phyloP scores from a whole-genome alignment of 2,888 invertebrate species.

The Lordiphosa fenestrarum region DNA sequence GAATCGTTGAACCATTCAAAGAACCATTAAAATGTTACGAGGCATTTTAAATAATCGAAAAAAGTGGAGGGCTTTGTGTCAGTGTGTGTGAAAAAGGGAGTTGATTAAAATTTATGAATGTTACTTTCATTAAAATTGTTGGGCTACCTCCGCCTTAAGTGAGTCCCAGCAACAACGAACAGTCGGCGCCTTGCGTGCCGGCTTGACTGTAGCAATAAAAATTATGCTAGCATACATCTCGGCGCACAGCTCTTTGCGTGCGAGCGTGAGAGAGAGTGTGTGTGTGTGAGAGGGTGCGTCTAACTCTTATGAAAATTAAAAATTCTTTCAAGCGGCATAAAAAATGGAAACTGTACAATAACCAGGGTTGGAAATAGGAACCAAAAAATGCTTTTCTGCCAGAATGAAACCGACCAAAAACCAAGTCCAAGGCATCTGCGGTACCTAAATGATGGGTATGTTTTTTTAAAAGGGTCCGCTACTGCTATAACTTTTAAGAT shows the following conservation, averaged over 20 bases:
- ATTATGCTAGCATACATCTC: conserved; percentile 60
- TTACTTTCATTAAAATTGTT: conserved; percentile 59
- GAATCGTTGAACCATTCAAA: conserved; percentile 69
- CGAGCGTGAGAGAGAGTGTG: conserved; percentile 8
- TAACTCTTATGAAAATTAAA: conserved; percentile 73
- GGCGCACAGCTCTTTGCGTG: conserved; percentile 21
- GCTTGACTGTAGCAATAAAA: conserved; percentile 54
- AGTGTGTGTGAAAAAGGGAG: conserved; percentile 9
- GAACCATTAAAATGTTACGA: conserved; percentile 57
- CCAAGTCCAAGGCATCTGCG: too few species aligned
- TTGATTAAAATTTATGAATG: conserved; percentile 62
- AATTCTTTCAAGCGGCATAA: conserved; percentile 57
- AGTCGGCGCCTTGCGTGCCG: conserved; percentile 30
- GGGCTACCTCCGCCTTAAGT: conserved; percentile 54
- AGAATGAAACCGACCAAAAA: too few species aligned
- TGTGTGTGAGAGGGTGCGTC: conserved; percentile 11
- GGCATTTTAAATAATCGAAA: conserved; percentile 49
- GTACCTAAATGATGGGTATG: too few species aligned
- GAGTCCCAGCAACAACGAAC: conserved; percentile 37
- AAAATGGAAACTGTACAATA: conserved; percentile 21
- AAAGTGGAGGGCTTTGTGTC: conserved; percentile 10
- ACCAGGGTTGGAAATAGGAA: conserved; percentile 4
- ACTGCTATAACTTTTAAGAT: too few species aligned
- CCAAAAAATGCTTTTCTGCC: too few species aligned
- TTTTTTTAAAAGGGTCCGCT: too few species aligned